phyloP scores from a whole-genome alignment of 2,797 vertebrate species.

The Glossophaga mutica region DNA sequence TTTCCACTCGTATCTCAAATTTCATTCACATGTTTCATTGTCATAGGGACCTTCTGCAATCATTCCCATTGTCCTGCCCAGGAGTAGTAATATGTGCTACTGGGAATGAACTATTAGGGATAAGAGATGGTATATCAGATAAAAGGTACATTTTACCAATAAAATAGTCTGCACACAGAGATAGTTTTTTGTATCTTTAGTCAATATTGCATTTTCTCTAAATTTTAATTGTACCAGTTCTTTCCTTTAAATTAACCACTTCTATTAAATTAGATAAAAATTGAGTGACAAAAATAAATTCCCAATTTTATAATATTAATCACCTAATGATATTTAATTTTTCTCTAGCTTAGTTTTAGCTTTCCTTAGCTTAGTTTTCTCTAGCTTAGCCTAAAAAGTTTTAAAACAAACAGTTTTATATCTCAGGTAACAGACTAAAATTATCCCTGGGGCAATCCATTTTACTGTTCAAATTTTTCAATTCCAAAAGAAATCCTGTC shows the following conservation, averaged over 20 bases:
- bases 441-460: neutral
- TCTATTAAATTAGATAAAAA: constrained; percentile 44
- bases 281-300: constrained; percentile 20
- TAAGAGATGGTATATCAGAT: neutral
- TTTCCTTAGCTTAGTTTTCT: neutral
- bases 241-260: constrained; percentile 13
- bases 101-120: neutral
- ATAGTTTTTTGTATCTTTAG: neutral
- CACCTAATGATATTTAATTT: constrained; percentile 17
- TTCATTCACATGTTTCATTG: neutral
- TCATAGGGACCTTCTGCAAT: neutral
- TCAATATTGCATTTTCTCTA: constrained; percentile 6
- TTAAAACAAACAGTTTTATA: constrained; percentile 4
- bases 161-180: neutral
- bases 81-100: neutral
- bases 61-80: neutral
- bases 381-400: neutral
- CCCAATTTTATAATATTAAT: constrained; percentile 51
- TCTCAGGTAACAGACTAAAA: neutral
- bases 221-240: constrained; percentile 20
- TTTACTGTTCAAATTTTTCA: neutral
- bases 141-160: neutral
- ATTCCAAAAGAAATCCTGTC: neutral
- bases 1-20: neutral
- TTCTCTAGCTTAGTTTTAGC: neutral